These are phyloP conservation scores for Theropithecus gelada DNA, from an alignment of 2,113 vertebrate genomes.

Conservation along the genomic window DNA sequence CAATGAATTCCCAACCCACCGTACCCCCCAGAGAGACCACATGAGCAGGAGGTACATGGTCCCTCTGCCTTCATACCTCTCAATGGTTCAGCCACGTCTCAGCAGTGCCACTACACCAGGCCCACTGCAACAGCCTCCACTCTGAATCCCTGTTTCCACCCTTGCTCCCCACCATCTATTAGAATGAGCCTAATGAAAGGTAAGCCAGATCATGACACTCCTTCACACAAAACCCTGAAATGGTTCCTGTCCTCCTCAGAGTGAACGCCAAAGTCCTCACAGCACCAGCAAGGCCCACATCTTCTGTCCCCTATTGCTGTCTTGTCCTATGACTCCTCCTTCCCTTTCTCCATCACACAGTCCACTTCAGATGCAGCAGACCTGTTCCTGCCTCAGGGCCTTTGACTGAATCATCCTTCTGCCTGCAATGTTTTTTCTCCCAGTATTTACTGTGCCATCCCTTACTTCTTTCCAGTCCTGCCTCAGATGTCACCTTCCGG, in stretches of 20 bases:
- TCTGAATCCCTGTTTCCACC: neutral
- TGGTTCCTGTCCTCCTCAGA: neutral
- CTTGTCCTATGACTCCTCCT: neutral
- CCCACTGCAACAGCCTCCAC: neutral
- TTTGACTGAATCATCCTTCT: neutral
- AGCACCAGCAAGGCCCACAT: neutral
- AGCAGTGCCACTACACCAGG: rapidly evolving
- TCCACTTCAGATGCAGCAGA: neutral
- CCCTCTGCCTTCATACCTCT: neutral
- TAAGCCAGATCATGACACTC: neutral
- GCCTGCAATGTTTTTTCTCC: neutral
- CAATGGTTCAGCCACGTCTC: neutral
- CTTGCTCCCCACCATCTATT: neutral
- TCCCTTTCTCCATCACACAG: neutral
- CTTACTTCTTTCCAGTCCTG: neutral
- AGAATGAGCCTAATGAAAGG: neutral
- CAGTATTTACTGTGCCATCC: neutral
- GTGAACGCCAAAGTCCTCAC: neutral
- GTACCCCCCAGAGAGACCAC: neutral
- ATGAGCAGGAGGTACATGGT: neutral
- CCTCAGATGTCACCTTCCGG: neutral
- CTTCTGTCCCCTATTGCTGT: neutral
- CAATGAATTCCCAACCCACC: neutral
- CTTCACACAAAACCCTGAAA: neutral
- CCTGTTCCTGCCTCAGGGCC: neutral